Base-by-base conservation (phyloP, 2,888 invertebrate species). In the Rosalia funebris region DNA sequence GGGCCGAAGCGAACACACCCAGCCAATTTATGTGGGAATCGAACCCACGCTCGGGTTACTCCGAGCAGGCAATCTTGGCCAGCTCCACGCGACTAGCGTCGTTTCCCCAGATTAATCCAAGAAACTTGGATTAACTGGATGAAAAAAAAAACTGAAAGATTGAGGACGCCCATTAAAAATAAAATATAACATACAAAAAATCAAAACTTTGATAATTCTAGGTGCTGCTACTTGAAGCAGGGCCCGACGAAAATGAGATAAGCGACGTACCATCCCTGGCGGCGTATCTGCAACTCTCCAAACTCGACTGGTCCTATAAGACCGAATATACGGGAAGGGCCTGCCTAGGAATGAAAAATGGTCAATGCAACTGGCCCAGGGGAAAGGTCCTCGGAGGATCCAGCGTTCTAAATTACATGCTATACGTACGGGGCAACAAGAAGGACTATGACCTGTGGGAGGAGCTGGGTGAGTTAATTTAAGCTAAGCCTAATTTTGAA, bases 401-500 rank as follows among this genome's bases (percentile, higher is more conserved):
- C 0, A 91, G 92, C 69, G 91, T 92, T 0, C 83, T 95, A 0
- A 96, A 96, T 77, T 93, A 93, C 78, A 95, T 96, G 95, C 84
- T 95, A 1, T 96, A 96, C 78, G 92, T 95, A 0, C 83, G 96
- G 63, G 96, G 96, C 7, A 80, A 90, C 77, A 85, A 85, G 56
- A 84, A 88, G 70, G 97, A 97, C 78, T 97, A 93, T 80, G 93
- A 96, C 76, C 86, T 89, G 42, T 97, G 97, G 96, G 93, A 93
- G 71, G 83, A 86, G 0, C 80, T 91, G 20, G 81, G 77, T 76
- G 71, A 70, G 59, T 25, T 25, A 25, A 25, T 25, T 25, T 5
- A n/a, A n/a, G n/a, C n/a, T n/a, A n/a, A n/a, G n/a, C n/a, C n/a
- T n/a, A n/a, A n/a, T n/a, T n/a, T n/a, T n/a, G n/a, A n/a, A n/a